Conservation (phyloP, 2,113 vertebrate genomes). For the Silurus asotus region DNA sequence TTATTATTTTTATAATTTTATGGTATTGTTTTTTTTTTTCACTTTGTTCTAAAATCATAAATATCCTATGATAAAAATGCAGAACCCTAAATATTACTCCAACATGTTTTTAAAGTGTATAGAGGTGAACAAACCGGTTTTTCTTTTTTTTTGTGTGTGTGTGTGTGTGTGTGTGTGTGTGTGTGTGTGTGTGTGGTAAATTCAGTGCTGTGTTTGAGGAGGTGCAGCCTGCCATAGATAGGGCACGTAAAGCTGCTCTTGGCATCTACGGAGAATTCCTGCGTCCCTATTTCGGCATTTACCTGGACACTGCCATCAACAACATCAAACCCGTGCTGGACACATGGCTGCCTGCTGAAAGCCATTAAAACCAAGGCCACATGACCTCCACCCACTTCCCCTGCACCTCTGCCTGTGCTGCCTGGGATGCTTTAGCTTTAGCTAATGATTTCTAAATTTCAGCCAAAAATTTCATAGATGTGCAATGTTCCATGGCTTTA, state of each 20-base stretch:
- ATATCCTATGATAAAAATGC: too few relatives aligned
- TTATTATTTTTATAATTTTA: not conserved
- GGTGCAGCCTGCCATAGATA: constrained; percentile 58
- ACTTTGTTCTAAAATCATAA: not conserved
- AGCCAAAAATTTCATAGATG: not conserved
- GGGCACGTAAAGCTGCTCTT: constrained; percentile 54
- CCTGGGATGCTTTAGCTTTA: not conserved
- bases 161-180: not conserved
- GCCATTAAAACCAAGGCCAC: constrained; percentile 18
- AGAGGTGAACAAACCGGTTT: not conserved
- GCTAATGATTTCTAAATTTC: constrained; percentile 2
- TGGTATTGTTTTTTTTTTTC: too few relatives aligned
- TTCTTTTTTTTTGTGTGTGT: too few relatives aligned
- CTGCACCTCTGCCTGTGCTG: not conserved
- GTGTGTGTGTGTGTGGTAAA: constrained; percentile 10
- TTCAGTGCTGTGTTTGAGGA: constrained; percentile 62
- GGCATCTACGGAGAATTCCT: constrained; percentile 63
- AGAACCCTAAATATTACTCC: not conserved
- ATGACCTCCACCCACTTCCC: not conserved
- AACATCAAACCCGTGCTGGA: constrained; percentile 60
- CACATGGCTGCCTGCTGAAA: constrained; percentile 51
- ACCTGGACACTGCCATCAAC: constrained; percentile 57
- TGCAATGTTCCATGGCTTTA: not conserved
- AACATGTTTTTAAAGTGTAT: not conserved
- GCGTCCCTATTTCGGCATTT: constrained; percentile 57